These are phyloP conservation scores for Lordiphosa fenestrarum DNA, from an alignment of 2,888 invertebrate genomes.

Conservation along the genomic window DNA sequence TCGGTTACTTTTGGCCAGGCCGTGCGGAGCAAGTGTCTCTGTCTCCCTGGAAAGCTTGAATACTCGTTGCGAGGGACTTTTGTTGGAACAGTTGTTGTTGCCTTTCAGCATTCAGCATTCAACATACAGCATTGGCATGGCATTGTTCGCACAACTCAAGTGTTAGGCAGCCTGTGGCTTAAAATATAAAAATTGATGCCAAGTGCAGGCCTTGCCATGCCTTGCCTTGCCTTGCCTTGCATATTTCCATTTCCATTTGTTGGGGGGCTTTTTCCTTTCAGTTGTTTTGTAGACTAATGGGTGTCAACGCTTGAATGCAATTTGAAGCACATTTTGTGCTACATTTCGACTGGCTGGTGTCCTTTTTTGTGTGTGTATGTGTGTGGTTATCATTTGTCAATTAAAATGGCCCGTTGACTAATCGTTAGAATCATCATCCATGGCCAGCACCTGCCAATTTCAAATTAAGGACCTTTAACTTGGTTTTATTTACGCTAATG, in stretches of 20 bases:
- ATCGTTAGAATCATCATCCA: slow-evolving; percentile 43
- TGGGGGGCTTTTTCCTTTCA: slow-evolving; percentile 24
- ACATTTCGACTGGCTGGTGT: slow-evolving; percentile 18
- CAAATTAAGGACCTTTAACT: slow-evolving; percentile 37
- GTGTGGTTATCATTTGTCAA: slow-evolving; percentile 58
- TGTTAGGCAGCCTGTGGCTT: slow-evolving; percentile 63
- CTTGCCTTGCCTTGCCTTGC: slow-evolving; percentile 31
- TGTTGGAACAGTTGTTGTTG: slow-evolving; percentile 6
- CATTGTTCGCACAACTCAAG: slow-evolving; percentile 65
- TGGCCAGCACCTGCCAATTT: slow-evolving; percentile 16
- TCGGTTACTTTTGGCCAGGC: slow-evolving; percentile 41
- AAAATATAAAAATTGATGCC: slow-evolving; percentile 73
- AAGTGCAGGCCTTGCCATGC: slow-evolving; percentile 53
- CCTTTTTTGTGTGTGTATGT: slow-evolving; percentile 14
- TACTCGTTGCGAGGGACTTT: slow-evolving; percentile 19
- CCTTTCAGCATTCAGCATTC: slow-evolving; percentile 57
- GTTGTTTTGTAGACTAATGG: slow-evolving; percentile 55
- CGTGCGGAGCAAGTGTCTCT: slow-evolving; percentile 20
- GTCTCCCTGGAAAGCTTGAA: slow-evolving; percentile 32
- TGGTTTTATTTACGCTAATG: slow-evolving; percentile 54
- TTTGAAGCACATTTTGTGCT: slow-evolving; percentile 60
- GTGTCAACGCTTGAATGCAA: slow-evolving; percentile 69
- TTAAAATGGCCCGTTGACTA: slow-evolving; percentile 57
- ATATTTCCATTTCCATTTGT: slow-evolving; percentile 41
- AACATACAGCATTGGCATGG: slow-evolving; percentile 61